Evolutionary conservation across 2,113 vertebrate species (phyloP).

Genomic region (Hemichromis elongatus): DNA sequence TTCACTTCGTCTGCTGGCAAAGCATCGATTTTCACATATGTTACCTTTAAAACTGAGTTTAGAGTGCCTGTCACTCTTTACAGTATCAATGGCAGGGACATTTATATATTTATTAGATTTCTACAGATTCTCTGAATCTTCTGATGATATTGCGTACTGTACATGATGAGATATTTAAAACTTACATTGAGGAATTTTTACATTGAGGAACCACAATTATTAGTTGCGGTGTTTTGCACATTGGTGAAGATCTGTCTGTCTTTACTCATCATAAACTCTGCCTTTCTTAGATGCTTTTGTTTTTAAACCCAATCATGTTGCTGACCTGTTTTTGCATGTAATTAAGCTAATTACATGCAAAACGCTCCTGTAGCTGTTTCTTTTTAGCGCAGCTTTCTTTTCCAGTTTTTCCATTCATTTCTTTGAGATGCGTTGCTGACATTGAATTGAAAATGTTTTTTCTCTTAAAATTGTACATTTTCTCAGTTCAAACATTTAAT

Average conservation of each 20-base stretch:
- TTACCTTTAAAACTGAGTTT: neutral
- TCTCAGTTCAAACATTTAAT: neutral
- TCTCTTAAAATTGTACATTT: neutral
- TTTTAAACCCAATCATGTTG: neutral
- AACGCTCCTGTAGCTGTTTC: neutral
- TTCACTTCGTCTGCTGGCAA: neutral
- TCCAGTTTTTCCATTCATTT: neutral
- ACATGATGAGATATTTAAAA: neutral
- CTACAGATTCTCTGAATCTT: neutral
- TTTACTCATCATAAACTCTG: neutral
- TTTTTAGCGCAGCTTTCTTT: rapidly evolving
- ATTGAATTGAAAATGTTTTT: rapidly evolving
- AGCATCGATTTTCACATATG: neutral
- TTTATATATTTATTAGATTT: no score
- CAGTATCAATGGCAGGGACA: no score
- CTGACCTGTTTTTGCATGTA: neutral
- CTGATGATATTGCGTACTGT: neutral
- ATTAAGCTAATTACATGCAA: neutral
- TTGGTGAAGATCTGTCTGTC: neutral
- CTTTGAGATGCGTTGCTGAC: neutral
- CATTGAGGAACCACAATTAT: neutral
- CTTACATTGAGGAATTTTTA: neutral
- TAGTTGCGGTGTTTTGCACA: neutral
- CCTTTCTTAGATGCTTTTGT: rapidly evolving
- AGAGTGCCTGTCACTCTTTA: neutral